phyloP scores from a whole-genome alignment of 2,797 vertebrate species.

The Fistularia commersonii region DNA sequence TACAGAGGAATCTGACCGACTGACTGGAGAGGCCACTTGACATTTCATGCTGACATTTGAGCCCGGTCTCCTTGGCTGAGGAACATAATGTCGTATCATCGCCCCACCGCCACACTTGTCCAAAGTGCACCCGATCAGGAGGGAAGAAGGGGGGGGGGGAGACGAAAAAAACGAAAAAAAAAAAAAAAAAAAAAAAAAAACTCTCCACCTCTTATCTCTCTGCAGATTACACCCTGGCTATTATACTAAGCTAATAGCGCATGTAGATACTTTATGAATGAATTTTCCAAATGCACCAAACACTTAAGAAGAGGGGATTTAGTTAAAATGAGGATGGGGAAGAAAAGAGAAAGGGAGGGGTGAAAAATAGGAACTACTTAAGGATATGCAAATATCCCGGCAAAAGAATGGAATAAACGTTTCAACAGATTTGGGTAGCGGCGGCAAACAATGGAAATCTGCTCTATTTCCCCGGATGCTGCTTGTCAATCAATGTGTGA shows the following conservation, averaged over 20 bases:
- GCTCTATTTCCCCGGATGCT: constrained; percentile 75
- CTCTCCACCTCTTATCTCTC: constrained; percentile 78
- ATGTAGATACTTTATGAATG: constrained; percentile 94
- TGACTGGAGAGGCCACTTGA: constrained; percentile 74
- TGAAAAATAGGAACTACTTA: constrained; percentile 89
- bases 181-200: constrained; percentile 72
- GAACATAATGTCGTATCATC: constrained; percentile 80
- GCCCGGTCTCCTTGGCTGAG: constrained; percentile 73
- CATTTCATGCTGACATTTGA: constrained; percentile 84
- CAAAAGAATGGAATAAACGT: constrained; percentile 78
- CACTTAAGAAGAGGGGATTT: constrained; percentile 90
- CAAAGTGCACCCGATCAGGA: constrained; percentile 41
- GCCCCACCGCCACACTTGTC: constrained; percentile 50
- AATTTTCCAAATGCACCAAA: constrained; percentile 91
- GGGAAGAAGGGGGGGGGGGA: no score
- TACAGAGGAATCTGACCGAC: constrained; percentile 28
- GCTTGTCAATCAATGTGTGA: constrained; percentile 80
- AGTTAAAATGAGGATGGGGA: constrained; percentile 57
- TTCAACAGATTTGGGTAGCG: constrained; percentile 82
- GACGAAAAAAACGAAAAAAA: no score
- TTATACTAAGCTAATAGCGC: constrained; percentile 94
- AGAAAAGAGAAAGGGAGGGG: constrained; percentile 22
- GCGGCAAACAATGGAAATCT: constrained; percentile 81
- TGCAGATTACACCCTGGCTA: constrained; percentile 87
- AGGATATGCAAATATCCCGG: constrained; percentile 90